These are phyloP conservation scores for Poecilia wingei DNA, from an alignment of 2,797 vertebrate genomes.

Conservation along the genomic window DNA sequence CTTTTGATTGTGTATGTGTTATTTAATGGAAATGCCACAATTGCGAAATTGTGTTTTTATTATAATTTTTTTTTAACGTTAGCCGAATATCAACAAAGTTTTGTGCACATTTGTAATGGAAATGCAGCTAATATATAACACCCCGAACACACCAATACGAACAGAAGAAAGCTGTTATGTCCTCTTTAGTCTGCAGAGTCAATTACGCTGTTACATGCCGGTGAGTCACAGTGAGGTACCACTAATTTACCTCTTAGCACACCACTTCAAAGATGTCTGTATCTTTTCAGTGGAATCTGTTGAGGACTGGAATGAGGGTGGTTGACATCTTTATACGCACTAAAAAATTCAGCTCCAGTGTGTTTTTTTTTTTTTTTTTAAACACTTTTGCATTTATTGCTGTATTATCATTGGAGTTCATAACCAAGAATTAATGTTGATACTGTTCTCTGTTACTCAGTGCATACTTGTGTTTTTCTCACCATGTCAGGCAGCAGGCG, in stretches of 20 bases:
- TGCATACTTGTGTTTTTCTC: slow-evolving; percentile 11
- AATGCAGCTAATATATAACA: neutral
- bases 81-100: no score
- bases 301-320: slow-evolving; percentile 29
- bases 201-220: slow-evolving; percentile 58
- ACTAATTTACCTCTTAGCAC: slow-evolving; percentile 61
- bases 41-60: no score
- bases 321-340: slow-evolving; percentile 41
- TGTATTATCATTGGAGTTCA: neutral
- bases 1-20: no score
- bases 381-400: slow-evolving; percentile 27
- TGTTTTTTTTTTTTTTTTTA: slow-evolving; percentile 12
- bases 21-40: no score
- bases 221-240: slow-evolving; percentile 69
- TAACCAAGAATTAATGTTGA: neutral
- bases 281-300: slow-evolving; percentile 50
- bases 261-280: slow-evolving; percentile 78
- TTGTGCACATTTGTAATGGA: no score
- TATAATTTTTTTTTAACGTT: no score
- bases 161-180: slow-evolving; percentile 70
- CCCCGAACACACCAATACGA: slow-evolving; percentile 9
- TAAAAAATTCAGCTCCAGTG: slow-evolving; percentile 30
- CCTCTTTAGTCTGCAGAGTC: slow-evolving; percentile 44
- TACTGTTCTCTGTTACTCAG: neutral
- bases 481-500: slow-evolving; percentile 89